phyloP scores from a whole-genome alignment of 2,797 vertebrate species.

The Microctenopoma stevenorrisi region DNA sequence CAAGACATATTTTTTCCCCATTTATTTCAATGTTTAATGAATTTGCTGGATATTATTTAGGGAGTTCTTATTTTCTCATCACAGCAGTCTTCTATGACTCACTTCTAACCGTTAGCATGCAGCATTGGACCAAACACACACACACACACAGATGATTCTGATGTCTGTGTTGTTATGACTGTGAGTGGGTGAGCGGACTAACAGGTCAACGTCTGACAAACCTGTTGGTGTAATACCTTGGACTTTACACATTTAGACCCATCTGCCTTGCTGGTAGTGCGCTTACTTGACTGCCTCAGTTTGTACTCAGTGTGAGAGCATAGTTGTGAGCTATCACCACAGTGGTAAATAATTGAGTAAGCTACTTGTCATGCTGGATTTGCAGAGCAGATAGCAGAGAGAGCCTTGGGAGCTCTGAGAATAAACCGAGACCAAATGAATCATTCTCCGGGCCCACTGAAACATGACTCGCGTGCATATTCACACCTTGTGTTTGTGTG shows the following conservation, averaged over 20 bases:
- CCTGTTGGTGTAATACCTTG: constrained; percentile 10
- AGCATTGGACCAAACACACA: constrained; percentile 21
- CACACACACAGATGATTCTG: constrained; percentile 7
- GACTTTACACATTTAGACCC: constrained; percentile 11
- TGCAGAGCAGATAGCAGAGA: constrained; percentile 47
- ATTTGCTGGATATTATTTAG: constrained; percentile 1
- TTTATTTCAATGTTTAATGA: constrained; percentile 2
- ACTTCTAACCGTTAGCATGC: constrained; percentile 19
- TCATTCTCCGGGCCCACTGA: constrained; percentile 44
- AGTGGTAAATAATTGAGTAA: constrained; percentile 72
- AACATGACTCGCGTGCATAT: constrained; percentile 37
- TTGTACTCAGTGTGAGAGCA: constrained; percentile 20
- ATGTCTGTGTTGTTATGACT: constrained; percentile 23
- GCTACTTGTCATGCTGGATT: constrained; percentile 72
- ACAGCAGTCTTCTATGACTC: constrained; percentile 31
- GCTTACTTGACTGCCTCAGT: constrained; percentile 6
- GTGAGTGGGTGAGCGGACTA: constrained; percentile 1
- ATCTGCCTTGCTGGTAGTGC: constrained; percentile 7
- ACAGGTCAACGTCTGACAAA: constrained; percentile 17
- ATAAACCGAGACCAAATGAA: constrained; percentile 61
- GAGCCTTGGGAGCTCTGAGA: constrained; percentile 44
- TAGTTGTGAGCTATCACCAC: constrained; percentile 61
- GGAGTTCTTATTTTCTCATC: constrained; percentile 13
- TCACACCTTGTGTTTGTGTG: constrained; percentile 36
- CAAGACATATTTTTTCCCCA: background rate